These are phyloP conservation scores for Diabrotica virgifera DNA, from an alignment of 1,140 invertebrate genomes.

Conservation along the genomic window DNA sequence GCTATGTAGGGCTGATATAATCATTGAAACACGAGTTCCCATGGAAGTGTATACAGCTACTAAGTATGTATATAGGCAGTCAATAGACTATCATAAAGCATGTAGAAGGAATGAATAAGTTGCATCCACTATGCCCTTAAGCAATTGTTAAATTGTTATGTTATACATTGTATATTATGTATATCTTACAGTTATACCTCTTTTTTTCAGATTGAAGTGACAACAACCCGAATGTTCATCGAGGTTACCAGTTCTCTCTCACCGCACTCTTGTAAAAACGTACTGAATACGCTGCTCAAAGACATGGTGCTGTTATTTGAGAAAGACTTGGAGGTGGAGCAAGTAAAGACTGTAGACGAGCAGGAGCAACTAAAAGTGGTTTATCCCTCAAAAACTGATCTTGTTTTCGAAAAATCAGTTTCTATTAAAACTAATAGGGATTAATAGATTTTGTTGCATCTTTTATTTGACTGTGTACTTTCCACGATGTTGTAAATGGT, in stretches of 20 bases:
- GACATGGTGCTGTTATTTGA: slow-evolving; percentile 59
- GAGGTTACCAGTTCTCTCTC: slow-evolving; percentile 75
- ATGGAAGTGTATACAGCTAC: no score
- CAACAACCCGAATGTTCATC: slow-evolving; percentile 67
- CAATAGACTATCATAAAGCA: no score
- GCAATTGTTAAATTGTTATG: no score
- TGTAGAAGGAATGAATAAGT: no score
- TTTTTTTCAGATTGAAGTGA: slow-evolving; percentile 55
- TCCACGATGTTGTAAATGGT: no score
- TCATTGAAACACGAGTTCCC: no score
- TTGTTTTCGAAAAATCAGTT: slow-evolving; percentile 52
- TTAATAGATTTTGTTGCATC: slow-evolving; percentile 20
- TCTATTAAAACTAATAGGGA: slow-evolving; percentile 35
- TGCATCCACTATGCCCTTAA: no score
- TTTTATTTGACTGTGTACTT: no score
- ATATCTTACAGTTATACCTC: no score
- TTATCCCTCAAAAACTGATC: slow-evolving; percentile 75
- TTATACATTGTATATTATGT: no score
- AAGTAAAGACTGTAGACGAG: slow-evolving; percentile 68
- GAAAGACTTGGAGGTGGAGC: slow-evolving; percentile 56
- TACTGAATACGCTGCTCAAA: slow-evolving; percentile 65
- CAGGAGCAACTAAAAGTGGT: slow-evolving; percentile 68
- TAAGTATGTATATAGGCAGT: no score
- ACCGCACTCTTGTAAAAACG: slow-evolving; percentile 64
- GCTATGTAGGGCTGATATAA: no score